Evolutionary conservation across 2,113 vertebrate species (phyloP).

Genomic region (Acrocephalus arundinaceus): DNA sequence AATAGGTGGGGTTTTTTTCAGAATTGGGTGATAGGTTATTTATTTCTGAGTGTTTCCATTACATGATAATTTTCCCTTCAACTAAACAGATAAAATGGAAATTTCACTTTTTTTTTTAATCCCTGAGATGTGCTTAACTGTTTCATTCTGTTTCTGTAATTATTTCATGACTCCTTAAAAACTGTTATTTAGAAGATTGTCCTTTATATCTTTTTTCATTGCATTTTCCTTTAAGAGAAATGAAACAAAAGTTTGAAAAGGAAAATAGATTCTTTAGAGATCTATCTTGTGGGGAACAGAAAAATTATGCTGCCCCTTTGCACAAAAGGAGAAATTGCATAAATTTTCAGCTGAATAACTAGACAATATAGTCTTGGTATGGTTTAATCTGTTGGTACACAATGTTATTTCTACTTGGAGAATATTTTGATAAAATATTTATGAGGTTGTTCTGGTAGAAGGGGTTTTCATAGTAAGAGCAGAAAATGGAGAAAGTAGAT

Average conservation of each 20-base stretch:
- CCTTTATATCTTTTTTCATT: background rate
- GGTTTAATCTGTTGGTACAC: background rate
- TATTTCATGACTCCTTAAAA: background rate
- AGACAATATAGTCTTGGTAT: background rate
- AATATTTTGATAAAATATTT: background rate
- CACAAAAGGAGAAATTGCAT: background rate
- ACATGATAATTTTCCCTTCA: constrained; percentile 24
- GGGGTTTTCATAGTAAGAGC: background rate
- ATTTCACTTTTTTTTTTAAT: background rate
- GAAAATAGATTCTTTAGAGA: background rate
- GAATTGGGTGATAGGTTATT: constrained; percentile 38
- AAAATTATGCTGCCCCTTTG: background rate
- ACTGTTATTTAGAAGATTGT: background rate
- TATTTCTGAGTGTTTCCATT: constrained; percentile 28
- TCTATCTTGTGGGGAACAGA: background rate
- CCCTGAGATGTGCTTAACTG: background rate
- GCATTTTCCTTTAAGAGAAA: background rate
- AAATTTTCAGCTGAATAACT: background rate
- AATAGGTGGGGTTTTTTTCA: background rate
- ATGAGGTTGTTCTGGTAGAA: background rate
- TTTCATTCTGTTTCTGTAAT: background rate
- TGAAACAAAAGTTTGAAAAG: background rate
- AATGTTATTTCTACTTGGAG: background rate
- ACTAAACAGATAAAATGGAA: constrained; percentile 56
- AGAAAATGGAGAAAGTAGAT: background rate